Base-by-base conservation (phyloP, 2,113 vertebrate species). In the Dasyurus viverrinus region DNA sequence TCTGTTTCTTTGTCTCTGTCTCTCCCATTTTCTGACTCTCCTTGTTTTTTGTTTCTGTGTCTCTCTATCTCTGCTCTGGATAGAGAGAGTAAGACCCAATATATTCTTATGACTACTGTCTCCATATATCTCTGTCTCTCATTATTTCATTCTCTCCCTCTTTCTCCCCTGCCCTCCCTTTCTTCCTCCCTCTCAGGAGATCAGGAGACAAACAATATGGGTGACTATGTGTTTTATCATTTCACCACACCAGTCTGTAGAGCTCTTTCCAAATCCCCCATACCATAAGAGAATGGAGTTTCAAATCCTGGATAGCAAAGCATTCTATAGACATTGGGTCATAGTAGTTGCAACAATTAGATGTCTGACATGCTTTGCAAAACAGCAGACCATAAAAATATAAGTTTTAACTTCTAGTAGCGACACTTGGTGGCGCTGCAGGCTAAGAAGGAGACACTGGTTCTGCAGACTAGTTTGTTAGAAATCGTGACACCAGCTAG, bases 371-470 rank as follows among this genome's bases (percentile, higher is more conserved):
- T 48, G 7, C 50, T 89, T 57, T 89, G 90, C n/a, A 95, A 55
- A 94, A 94, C 92, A 92, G 53, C 5, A 14, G 54, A 52, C 2
- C 36, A 46, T 90, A 90, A 91, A 95, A 89, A 23, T 47, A 96
- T 90, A 94, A 96, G 52, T 42, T 91, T 90, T 54, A 96, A 95
- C 42, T 89, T 24, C 27, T 53, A 52, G 23, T 91, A 10, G 90
- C 54, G 93, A 97, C 98, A 52, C 97, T 5, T 94, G 97, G 96
- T 98, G 98, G 97, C 95, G 97, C 97, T 98, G 96, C 96, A 96
- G 96, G 96, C 50, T 95, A 97, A 97, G 93, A 91, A 53, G 90
- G 53, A 92, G 57, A 91, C 50, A 55, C 14, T 22, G 2, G 90
- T 54, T 57, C 54, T 90, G 53, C 22, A 90, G 46, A 42, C 84